A percentile compares a stretch with the other conserved stretches of the same genome.
phyloP scores from a whole-genome alignment of 2,888 invertebrate species.

The Cheilosia vulpina region DNA sequence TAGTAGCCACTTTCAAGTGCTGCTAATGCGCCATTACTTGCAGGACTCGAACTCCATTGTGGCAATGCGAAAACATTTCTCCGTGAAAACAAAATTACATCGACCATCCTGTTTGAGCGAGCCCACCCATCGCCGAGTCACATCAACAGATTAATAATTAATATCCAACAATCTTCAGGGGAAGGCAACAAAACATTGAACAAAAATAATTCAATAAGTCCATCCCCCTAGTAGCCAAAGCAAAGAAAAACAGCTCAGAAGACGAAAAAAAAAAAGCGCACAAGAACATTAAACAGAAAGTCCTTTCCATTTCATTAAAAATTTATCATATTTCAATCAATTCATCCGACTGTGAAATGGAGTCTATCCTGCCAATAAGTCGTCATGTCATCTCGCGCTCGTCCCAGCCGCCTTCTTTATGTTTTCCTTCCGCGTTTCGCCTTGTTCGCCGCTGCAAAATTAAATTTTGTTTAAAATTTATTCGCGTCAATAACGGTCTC shows the following conservation, averaged over 20 bases:
- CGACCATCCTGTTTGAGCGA: constrained; percentile 1
- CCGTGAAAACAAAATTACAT: constrained; percentile 1
- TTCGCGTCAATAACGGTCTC: constrained; percentile 72
- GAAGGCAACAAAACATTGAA: constrained; percentile 55
- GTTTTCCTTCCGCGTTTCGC: constrained; percentile 16
- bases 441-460: constrained; percentile 54
- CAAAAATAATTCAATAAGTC: constrained; percentile 74
- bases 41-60: constrained; percentile 2
- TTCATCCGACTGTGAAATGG: constrained; percentile 76
- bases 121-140: constrained; percentile 27
- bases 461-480: constrained; percentile 75
- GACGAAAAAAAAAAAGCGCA: constrained; percentile 78
- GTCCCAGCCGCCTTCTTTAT: constrained; percentile 42
- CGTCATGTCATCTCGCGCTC: constrained; percentile 70
- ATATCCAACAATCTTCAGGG: constrained; percentile 65
- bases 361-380: constrained; percentile 76
- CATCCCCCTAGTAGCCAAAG: constrained; percentile 38
- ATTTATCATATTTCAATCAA: constrained; percentile 76
- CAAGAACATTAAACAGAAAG: constrained; percentile 74
- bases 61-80: constrained; percentile 17
- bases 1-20: not conserved
- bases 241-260: constrained; percentile 76
- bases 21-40: constrained; percentile 1
- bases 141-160: constrained; percentile 71
- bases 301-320: constrained; percentile 76